These are phyloP conservation scores for Serinus canaria DNA, from an alignment of 2,113 vertebrate genomes.

Conservation along the genomic window DNA sequence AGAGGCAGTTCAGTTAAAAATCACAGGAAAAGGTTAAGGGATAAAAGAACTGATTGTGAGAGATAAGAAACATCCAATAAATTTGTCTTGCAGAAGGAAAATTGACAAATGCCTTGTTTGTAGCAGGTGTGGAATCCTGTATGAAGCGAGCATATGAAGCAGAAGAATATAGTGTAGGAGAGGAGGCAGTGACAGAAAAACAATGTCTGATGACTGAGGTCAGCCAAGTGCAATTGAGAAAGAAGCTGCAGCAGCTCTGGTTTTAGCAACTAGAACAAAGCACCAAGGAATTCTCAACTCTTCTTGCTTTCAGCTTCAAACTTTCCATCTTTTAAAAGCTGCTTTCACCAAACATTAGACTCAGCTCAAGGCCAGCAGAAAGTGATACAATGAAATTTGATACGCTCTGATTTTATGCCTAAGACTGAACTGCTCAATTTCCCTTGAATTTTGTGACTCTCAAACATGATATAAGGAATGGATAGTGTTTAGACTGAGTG, in stretches of 20 bases:
- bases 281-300: neutral
- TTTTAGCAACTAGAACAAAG: slow-evolving; percentile 16
- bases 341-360: slow-evolving; percentile 6
- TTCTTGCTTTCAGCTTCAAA: neutral
- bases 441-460: neutral
- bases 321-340: slow-evolving; percentile 7
- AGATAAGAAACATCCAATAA: neutral
- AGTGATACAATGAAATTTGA: neutral
- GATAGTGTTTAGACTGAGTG: neutral
- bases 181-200: slow-evolving; percentile 7
- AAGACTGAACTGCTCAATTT: neutral
- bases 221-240: slow-evolving; percentile 30
- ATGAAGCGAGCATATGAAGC: neutral
- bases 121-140: neutral
- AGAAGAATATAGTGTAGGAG: neutral
- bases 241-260: neutral
- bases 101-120: neutral
- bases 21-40: neutral
- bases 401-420: neutral
- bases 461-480: neutral
- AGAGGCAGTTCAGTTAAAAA: neutral
- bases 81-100: neutral
- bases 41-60: neutral
- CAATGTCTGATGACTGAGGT: neutral
- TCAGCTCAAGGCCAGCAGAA: slow-evolving; percentile 1